Conservation (phyloP, 2,113 vertebrate genomes). For the Heloderma charlesbogerti region DNA sequence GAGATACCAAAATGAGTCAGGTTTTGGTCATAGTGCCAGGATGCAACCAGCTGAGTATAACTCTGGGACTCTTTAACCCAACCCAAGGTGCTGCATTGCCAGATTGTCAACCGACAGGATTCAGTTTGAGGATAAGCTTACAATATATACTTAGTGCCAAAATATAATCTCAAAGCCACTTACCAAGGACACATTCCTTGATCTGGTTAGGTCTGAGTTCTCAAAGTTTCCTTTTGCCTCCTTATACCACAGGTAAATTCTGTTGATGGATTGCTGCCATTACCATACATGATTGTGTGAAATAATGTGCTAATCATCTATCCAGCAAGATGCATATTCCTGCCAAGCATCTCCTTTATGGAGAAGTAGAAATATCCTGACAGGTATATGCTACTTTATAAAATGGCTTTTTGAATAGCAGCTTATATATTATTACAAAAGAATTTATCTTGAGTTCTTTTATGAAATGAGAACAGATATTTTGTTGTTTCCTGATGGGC, state of each 20-base stretch:
- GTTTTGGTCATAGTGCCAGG: not conserved
- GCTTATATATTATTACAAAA: constrained; percentile 3
- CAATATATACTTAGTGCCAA: not conserved
- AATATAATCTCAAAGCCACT: not conserved
- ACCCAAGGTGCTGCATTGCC: not conserved
- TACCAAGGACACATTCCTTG: not conserved
- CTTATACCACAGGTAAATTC: not conserved
- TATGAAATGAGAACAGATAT: not conserved
- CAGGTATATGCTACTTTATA: not conserved
- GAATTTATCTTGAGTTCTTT: constrained; percentile 14
- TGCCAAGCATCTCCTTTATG: not conserved
- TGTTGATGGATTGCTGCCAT: not conserved
- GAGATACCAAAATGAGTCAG: not conserved
- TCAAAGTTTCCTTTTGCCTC: not conserved
- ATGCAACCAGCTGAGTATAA: not conserved
- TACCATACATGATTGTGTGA: not conserved
- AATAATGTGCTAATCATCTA: not conserved
- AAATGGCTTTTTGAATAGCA: constrained; percentile 16
- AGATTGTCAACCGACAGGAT: not conserved
- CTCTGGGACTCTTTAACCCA: not conserved
- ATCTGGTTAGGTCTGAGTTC: not conserved
- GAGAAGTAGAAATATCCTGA: not conserved
- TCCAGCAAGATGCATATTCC: not conserved
- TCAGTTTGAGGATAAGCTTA: not conserved
- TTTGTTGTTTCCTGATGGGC: not conserved